Base-by-base conservation (phyloP, 2,797 vertebrate species). In the Merluccius polli region DNA sequence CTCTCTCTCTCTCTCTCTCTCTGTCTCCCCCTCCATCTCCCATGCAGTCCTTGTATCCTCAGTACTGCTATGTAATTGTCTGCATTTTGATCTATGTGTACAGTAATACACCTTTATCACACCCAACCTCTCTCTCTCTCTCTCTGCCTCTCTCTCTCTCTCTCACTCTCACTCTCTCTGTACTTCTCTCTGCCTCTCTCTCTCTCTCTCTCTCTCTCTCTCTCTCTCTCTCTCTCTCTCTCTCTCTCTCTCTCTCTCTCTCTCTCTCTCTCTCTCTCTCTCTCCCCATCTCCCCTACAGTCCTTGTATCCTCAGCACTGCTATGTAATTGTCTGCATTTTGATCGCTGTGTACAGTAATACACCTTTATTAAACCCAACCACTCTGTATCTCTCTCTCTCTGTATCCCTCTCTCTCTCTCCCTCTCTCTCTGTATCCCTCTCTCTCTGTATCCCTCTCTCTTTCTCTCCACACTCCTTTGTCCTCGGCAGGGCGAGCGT, bases 401-500 rank as follows among this genome's bases (percentile, higher is more conserved):
- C 48, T 52, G 2, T n/a, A 24, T 29, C 63, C 12, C 29, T 30
- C 63, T 67, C 63, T 29, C 63, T 67, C 63, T 30, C 13, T 75
- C 67, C 65, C 81, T 70, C 78, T 68, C 44, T 69, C 79, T 67
- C 18, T 72, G 18, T 35, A 78, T 75, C 48, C 72, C 65, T 70
- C 48, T 44, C 24, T 44, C 41, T 44, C 41, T 44, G 13, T 44
- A 82, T n/a, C 32, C 9, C 27, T 38, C 18, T 32, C 70, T 73
- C 69, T 36, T 38, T 33, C 59, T 24, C 72, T 33, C 63, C 63
- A 76, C 33, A 78, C n/a, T 77, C 44, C 69, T 27, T 21, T 59
- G 72, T n/a, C 73, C 59, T 92, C 89, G 73, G 79, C 85, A 99
- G 98, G 98, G 96, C n/a, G 97, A 98, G 90, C 94, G 97, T 88